Conservation (phyloP, 2,888 invertebrate species). For the Nemapogon koenigi region DNA sequence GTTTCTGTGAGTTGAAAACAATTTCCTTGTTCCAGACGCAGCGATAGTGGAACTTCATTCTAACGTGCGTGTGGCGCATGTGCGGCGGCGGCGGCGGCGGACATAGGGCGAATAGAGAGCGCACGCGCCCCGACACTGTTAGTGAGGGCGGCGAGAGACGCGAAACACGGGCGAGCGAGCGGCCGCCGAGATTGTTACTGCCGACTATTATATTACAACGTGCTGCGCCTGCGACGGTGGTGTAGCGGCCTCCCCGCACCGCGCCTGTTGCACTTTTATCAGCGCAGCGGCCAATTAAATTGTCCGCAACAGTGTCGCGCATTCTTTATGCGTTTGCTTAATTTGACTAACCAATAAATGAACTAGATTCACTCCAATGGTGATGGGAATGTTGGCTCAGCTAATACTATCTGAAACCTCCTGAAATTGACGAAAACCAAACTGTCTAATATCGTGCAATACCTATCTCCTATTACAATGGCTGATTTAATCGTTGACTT, state of each 20-base stretch:
- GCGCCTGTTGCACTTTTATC: neutral
- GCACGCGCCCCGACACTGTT: constrained; percentile 46
- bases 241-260: neutral
- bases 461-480: no score
- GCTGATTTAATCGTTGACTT: no score
- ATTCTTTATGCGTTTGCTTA: no score
- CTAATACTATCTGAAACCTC: no score
- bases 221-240: constrained; percentile 2
- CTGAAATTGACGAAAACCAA: no score
- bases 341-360: no score
- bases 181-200: neutral
- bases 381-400: no score
- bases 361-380: no score
- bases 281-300: no score
- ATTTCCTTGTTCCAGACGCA: constrained; percentile 94
- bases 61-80: constrained; percentile 55
- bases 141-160: constrained; percentile 34
- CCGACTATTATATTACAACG: no score
- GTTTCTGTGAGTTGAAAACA: constrained; percentile 90
- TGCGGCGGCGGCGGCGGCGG: constrained; percentile 50
- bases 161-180: constrained; percentile 12
- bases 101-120: constrained; percentile 54
- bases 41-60: constrained; percentile 79
- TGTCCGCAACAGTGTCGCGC: no score
- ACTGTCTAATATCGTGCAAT: no score